These are phyloP conservation scores for Tenodera sinensis DNA, from an alignment of 2,888 invertebrate genomes.

Conservation along the genomic window DNA sequence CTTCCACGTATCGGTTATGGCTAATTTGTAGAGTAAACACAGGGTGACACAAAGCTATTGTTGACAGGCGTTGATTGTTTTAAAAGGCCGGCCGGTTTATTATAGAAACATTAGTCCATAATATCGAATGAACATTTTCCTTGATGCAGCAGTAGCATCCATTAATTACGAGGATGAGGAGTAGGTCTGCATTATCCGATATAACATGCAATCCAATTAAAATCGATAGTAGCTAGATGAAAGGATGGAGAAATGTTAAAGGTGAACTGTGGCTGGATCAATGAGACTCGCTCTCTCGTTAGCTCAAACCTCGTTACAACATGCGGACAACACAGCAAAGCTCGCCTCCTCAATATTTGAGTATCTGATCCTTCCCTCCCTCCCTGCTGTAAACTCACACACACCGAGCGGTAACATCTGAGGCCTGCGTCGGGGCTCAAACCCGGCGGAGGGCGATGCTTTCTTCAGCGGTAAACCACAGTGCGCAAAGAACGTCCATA, in stretches of 20 bases:
- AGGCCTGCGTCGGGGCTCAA: too few relatives aligned
- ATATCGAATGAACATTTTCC: neutral
- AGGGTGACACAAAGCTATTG: too few relatives aligned
- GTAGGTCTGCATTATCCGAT: neutral
- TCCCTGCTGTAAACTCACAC: too few relatives aligned
- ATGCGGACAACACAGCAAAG: too few relatives aligned
- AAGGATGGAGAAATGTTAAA: neutral
- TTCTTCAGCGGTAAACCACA: too few relatives aligned
- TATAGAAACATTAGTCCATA: neutral
- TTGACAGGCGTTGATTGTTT: neutral
- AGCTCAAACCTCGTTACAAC: neutral
- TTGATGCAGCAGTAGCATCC: neutral
- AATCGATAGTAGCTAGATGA: neutral
- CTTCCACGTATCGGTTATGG: too few relatives aligned
- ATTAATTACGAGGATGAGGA: neutral
- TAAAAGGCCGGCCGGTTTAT: neutral
- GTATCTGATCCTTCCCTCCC: too few relatives aligned
- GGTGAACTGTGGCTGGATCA: neutral
- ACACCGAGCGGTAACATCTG: too few relatives aligned
- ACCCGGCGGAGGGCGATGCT: too few relatives aligned
- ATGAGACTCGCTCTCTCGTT: neutral
- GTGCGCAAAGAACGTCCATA: too few relatives aligned
- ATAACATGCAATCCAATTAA: neutral
- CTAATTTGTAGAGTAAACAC: too few relatives aligned
- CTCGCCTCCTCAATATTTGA: too few relatives aligned